These are phyloP conservation scores for Blastomussa wellsi DNA, from an alignment of 92 coral and sea anemone genomes.

Conservation along the genomic window DNA sequence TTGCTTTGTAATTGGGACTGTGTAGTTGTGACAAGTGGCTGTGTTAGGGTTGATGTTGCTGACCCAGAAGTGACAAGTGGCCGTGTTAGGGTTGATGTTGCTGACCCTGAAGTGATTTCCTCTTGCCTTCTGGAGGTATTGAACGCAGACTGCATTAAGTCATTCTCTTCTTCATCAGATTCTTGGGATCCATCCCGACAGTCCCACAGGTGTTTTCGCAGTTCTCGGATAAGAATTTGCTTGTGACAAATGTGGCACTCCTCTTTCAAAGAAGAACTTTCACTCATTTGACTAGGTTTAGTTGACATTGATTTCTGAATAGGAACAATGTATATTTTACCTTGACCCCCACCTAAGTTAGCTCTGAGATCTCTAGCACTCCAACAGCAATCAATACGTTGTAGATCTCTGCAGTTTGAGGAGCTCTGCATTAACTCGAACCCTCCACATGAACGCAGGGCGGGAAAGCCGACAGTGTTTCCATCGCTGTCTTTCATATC, in stretches of 20 bases:
- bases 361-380: conserved; percentile 50
- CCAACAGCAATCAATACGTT: conserved; percentile 48
- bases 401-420: conserved; percentile 23
- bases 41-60: too few relatives aligned
- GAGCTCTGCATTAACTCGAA: conserved; percentile 50
- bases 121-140: conserved; percentile 7
- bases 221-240: too few relatives aligned
- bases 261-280: too few relatives aligned
- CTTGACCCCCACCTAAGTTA: conserved; percentile 45
- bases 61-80: too few relatives aligned
- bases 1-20: too few relatives aligned
- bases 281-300: too few relatives aligned
- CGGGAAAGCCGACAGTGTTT: conserved; percentile 53
- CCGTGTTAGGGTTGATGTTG: too few relatives aligned
- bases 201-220: conserved; percentile 61
- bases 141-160: conserved; percentile 35
- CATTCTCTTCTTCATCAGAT: conserved; percentile 36
- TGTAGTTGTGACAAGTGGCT: too few relatives aligned
- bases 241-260: too few relatives aligned
- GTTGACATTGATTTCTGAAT: too few relatives aligned
- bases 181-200: conserved; percentile 31
- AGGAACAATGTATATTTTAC: too few relatives aligned
- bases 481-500: too few relatives aligned
- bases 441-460: conserved; percentile 61
- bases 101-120: conserved; percentile 3